A percentile compares a stretch with the other conserved stretches of the same genome.
Conservation (phyloP, 2,797 vertebrate genomes). For the Distichodus sexfasciatus region DNA sequence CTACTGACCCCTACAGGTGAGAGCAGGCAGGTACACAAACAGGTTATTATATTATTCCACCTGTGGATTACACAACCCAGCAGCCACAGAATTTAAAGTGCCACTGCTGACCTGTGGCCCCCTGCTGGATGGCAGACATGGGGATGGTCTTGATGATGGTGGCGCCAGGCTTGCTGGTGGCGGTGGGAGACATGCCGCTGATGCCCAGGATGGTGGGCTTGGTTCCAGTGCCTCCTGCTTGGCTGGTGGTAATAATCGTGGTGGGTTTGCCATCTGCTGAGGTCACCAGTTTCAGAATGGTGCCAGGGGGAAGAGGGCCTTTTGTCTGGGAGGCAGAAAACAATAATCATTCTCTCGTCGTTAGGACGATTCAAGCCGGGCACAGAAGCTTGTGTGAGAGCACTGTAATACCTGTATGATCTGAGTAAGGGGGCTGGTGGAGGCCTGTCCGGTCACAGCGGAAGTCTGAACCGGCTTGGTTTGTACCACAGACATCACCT, state of each 20-base stretch:
- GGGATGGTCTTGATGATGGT: constrained; percentile 95
- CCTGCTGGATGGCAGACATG: constrained; percentile 89
- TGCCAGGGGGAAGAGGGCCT: constrained; percentile 87
- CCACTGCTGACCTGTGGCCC: constrained; percentile 76
- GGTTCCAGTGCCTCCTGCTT: constrained; percentile 83
- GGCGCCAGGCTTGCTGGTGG: constrained; percentile 85
- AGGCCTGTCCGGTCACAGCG: constrained; percentile 84
- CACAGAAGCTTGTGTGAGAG: not conserved
- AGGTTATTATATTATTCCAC: not conserved
- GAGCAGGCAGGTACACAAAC: not conserved
- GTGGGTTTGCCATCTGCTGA: constrained; percentile 93
- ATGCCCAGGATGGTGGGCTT: constrained; percentile 92
- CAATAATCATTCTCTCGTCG: not conserved
- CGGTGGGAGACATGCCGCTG: constrained; percentile 84
- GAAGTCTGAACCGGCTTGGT: constrained; percentile 90
- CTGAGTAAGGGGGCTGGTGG: constrained; percentile 86
- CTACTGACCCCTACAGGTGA: constrained; percentile 79
- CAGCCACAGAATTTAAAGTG: not conserved
- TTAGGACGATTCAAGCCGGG: not conserved
- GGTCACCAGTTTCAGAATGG: constrained; percentile 91
- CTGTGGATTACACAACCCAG: not conserved
- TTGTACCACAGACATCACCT: constrained; percentile 94
- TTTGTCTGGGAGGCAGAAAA: constrained; percentile 81
- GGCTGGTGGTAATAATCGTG: constrained; percentile 90
- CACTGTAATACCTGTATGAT: constrained; percentile 82